These are phyloP conservation scores for Andrena marginata DNA, from an alignment of 2,888 invertebrate genomes.

Conservation along the genomic window DNA sequence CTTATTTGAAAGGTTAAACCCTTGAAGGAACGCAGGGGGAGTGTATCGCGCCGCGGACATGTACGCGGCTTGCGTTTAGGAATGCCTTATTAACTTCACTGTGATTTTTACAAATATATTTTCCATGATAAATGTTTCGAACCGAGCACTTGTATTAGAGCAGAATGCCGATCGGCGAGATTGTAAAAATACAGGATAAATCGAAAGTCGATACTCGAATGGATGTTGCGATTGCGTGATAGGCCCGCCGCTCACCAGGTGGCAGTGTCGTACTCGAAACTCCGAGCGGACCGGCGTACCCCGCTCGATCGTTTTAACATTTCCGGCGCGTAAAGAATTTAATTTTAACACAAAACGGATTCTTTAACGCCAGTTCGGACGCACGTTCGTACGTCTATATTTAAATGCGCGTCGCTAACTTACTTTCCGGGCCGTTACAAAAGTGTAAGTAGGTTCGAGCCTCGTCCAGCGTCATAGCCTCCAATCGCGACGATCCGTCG, in stretches of 20 bases:
- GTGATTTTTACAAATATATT: conserved; percentile 59
- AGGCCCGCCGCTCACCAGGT: conserved; percentile 19
- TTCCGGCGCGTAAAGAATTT: conserved; percentile 19
- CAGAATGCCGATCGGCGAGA: background rate
- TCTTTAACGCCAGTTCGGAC: conserved; percentile 3
- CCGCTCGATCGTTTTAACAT: background rate
- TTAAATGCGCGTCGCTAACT: background rate
- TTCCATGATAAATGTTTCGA: conserved; percentile 32
- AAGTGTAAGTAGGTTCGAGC: no score
- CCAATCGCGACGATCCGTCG: background rate
- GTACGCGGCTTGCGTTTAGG: conserved; percentile 39
- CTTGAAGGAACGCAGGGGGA: conserved; percentile 13
- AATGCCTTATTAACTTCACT: conserved; percentile 57
- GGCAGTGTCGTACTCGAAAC: conserved; percentile 9
- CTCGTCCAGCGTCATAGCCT: background rate
- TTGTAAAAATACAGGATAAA: background rate
- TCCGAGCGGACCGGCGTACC: background rate
- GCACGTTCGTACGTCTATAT: conserved; percentile 1
- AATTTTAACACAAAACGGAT: conserved; percentile 29
- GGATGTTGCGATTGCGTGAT: conserved; percentile 6
- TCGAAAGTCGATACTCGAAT: conserved; percentile 13
- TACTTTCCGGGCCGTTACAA: background rate
- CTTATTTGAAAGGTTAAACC: conserved; percentile 51
- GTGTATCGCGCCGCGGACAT: conserved; percentile 14
- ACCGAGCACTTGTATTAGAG: conserved; percentile 12